Base-by-base conservation (phyloP, 2,113 vertebrate species). In the Leptobrachium leishanense region DNA sequence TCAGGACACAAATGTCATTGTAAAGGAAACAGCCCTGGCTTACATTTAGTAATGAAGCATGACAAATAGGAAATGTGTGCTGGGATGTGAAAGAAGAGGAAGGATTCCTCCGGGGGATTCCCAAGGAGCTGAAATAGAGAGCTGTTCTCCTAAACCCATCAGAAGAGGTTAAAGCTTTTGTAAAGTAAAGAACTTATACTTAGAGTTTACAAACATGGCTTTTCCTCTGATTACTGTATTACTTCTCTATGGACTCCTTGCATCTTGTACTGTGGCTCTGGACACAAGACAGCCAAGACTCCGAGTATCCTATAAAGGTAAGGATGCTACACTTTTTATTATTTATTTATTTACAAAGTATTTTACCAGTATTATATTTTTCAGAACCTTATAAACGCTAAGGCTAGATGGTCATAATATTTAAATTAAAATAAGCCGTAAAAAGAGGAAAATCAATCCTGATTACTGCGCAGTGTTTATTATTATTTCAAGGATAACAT, bases 261-360 rank as follows among this genome's bases (percentile, higher is more conserved):
- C 87, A 76, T 66, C 81, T 11, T 85, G 83, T 74, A 85, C 84
- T 65, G 88, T 83, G 1, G 46, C 89, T 1, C 80, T 87, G 40
- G 89, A 91, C 41, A 90, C 85, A 1, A 82, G 88, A 54, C 90
- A 91, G 55, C 94, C 94, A 57, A 90, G 94, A 80, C 77, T 95
- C 77, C 92, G 94, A 57, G 90, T 95, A 83, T 90, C 94, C 74
- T 90, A 94, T 84, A 93, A 93, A 95, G 95, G 95, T 96, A 93
- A 87, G 94, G 62, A 65, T 31, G 20, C 39, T 65, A 65, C 63
- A 7, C 7, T 20, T 63, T 13, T 63, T 1, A 1, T 12, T 13
- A 11, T 54, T 54, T 54, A 11, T 54, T 0, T 31, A 31, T 31
- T 31, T 31, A 31, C 20, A 31, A 31, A 31, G 20, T 31, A 31